Conservation (phyloP, 2,888 invertebrate genomes). For the Trissonchulus latispiculum region DNA sequence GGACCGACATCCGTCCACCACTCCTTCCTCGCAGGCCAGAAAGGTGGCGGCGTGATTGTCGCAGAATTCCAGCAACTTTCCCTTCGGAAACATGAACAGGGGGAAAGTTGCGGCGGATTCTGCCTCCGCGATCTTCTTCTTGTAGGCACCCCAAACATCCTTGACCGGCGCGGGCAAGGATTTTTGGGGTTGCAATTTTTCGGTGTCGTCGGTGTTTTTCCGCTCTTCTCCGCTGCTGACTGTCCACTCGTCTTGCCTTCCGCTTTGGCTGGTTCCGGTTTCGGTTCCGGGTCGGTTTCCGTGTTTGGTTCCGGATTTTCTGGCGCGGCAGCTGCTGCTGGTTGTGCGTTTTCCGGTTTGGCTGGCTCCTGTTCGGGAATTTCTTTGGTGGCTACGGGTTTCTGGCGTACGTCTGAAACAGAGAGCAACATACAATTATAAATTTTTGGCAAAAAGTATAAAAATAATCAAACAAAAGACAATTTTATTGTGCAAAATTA, state of each 20-base stretch:
- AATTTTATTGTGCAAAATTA: too few relatives aligned
- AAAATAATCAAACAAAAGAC: too few relatives aligned
- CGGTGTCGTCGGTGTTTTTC: too few relatives aligned
- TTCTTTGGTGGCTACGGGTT: too few relatives aligned
- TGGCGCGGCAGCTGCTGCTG: background rate
- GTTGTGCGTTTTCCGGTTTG: too few relatives aligned
- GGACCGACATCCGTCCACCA: background rate
- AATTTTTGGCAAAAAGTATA: too few relatives aligned
- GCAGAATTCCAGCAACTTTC: background rate
- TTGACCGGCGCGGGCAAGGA: background rate
- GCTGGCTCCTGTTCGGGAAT: too few relatives aligned
- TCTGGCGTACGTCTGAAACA: too few relatives aligned
- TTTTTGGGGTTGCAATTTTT: background rate
- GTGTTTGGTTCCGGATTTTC: background rate
- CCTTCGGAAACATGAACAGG: background rate
- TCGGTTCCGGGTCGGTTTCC: background rate
- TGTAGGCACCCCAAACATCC: background rate
- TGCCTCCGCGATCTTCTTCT: background rate
- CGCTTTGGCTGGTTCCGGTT: background rate
- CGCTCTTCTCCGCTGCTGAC: background rate
- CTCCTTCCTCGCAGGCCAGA: background rate
- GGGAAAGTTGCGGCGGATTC: background rate
- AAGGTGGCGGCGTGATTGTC: background rate
- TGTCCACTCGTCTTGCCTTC: background rate
- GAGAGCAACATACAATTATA: too few relatives aligned